Percentiles rank a stretch among this genome's conserved stretches.
phyloP scores from a whole-genome alignment of 2,888 invertebrate genomes.

The Empis stercorea region DNA sequence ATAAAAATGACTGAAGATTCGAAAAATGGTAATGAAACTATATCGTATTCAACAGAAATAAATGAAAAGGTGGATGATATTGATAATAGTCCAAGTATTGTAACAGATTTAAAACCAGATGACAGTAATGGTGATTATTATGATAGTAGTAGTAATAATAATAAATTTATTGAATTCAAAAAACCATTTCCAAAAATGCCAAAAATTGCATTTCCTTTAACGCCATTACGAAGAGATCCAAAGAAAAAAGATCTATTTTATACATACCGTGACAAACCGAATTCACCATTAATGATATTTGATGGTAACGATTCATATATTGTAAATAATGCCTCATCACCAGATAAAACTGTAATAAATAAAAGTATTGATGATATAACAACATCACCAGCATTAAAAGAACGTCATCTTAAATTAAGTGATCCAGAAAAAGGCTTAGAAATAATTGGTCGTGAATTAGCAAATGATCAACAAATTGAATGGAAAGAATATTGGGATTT shows the following conservation, averaged over 20 bases:
- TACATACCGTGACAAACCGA: conserved; percentile 20
- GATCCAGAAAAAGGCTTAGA: conserved; percentile 86
- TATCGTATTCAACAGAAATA: neutral
- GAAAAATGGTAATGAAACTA: neutral
- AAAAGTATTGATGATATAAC: conserved; percentile 6
- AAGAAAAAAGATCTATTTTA: conserved; percentile 21
- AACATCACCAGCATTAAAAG: conserved; percentile 25
- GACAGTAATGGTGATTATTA: neutral
- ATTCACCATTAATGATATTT: conserved; percentile 15
- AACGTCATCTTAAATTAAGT: conserved; percentile 42
- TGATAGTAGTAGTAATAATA: conserved; percentile 3
- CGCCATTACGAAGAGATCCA: conserved; percentile 11
- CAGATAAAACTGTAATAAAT: conserved; percentile 4
- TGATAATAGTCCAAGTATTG: neutral
- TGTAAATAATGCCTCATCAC: conserved; percentile 1
- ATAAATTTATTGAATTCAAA: too few relatives aligned
- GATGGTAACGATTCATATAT: conserved; percentile 11
- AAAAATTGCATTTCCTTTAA: neutral
- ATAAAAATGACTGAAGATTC: neutral
- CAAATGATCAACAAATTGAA: conserved; percentile 55
- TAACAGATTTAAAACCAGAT: neutral
- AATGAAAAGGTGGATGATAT: neutral
- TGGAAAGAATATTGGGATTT: conserved; percentile 95
- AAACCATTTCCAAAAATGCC: too few relatives aligned
- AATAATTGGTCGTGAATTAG: conserved; percentile 57